Base-by-base conservation (phyloP, 2,888 invertebrate species). In the Folsomia manolachei region DNA sequence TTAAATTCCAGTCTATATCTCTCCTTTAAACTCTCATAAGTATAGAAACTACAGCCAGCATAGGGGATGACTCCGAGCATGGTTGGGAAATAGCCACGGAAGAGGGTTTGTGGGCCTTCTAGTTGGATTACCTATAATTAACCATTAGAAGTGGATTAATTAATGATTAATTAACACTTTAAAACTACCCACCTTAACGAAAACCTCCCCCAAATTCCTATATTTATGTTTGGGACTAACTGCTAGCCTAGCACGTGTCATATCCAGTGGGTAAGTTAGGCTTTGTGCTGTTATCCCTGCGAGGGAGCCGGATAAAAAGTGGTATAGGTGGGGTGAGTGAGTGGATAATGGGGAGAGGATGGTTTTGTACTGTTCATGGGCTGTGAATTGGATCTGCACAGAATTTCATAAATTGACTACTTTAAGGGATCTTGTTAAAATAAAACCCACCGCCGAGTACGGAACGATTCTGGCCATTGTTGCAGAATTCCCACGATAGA, bases 401-500 rank as follows among this genome's bases (percentile, higher is more conserved):
- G n/a, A n/a, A n/a, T n/a, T n/a, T n/a, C n/a, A n/a, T 51, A 63
- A 2, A 63, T 21, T 63, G 26, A 24, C 9, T 21, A 61, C 14
- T 7, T 39, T 39, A 39, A 9, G 39, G 39, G 14, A 9, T 39
- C 39, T 39, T 39, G 39, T 11, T 7, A 19, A 11, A 61, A 61
- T 19, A 19, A 18, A 9, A 9, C 9, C 61, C 14, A 39, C 39
- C 4, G 70, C 63, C 1, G 72, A 63, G 71, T 72, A 72, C 0
- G 70, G 70, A 60, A 69, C 52, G 52, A 69, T 71, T 9, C 71
- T 2, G 0, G 70, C 70, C 70, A 73, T 95, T 0, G 97, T 98
- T 2, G 99, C 99, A 78, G 95, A 94, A 88, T 99, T 99, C 1
- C 99, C 99, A 69, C 98, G 88, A 97, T 97, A 99, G 81, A 99